Base-by-base conservation (phyloP, 2,888 invertebrate species). In the Nymphalis polychloros region DNA sequence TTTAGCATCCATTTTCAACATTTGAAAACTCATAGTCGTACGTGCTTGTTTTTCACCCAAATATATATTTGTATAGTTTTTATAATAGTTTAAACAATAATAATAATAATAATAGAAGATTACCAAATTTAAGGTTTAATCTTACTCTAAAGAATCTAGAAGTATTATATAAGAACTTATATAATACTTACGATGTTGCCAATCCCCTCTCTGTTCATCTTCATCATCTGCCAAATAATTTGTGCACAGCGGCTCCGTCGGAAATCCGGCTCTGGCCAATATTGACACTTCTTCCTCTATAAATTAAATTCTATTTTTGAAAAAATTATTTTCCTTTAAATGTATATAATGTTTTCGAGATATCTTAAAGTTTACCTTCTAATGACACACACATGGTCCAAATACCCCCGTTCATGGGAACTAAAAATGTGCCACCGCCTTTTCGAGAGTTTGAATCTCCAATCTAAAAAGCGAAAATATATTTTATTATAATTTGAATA, bases 351-450 rank as follows among this genome's bases (percentile, higher is more conserved):
- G 23, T 53, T 17, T 31, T 35, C 17, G 8, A 16, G 17, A 50
- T 65, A 47, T 52, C 48, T 8, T 16, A 61, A 31, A 66, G 64
- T 59, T 57, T 89, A 97, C 97, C 97, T 88, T 95, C 95, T 78
- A 97, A 93, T 78, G 96, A 96, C 78, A 96, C 96, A 87, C 96
- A 98, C 85, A 96, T 94, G 27, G 96, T 97, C 98, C 97, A 98
- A 80, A 96, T 98, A 48, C 97, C 98, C n/a, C 96, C 97, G 78
- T 96, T 96, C 95, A 97, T 97, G 16, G 97, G 97, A 41, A 97
- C 96, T 68, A 97, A 88, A 87, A 97, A 96, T 48, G 95, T 95
- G 19, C 93, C 88, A 10, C 85, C 88, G 19, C 88, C 92, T 85
- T 93, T 90, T 66, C 84, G 79, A 71, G 80, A 83, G 68, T 79